These are phyloP conservation scores for Euzophera pinguis DNA, from an alignment of 2,888 invertebrate species.

Conservation along the genomic window DNA sequence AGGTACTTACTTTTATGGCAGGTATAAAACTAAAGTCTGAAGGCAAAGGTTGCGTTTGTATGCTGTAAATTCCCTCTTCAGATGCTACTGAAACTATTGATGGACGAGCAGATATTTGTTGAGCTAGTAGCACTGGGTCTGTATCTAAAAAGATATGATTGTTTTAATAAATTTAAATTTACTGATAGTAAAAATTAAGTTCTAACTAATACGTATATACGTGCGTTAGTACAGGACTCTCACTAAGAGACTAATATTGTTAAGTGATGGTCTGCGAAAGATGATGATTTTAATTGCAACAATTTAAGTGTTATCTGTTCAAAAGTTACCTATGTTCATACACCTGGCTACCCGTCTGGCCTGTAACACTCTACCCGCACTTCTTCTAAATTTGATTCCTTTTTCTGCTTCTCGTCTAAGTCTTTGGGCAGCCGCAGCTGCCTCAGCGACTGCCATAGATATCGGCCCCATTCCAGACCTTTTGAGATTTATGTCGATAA, in stretches of 20 bases:
- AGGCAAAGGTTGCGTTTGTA: conserved; percentile 67
- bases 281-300: no score
- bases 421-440: conserved; percentile 67
- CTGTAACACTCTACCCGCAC: conserved; percentile 68
- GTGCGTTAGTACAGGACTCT: no score
- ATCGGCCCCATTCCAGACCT: conserved; percentile 69
- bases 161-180: not conserved
- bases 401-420: conserved; percentile 68
- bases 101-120: conserved; percentile 70
- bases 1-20: conserved; percentile 53
- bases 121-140: conserved; percentile 69
- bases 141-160: conserved; percentile 42
- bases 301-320: no score
- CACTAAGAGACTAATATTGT: no score
- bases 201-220: no score
- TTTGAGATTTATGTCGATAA: conserved; percentile 66
- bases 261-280: no score
- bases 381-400: conserved; percentile 65
- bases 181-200: no score
- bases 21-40: conserved; percentile 72
- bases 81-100: conserved; percentile 73
- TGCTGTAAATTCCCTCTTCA: conserved; percentile 62
- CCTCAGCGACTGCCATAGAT: conserved; percentile 66
- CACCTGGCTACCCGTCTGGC: conserved; percentile 67
- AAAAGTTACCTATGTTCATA: conserved; percentile 62